Percentiles rank a stretch among this genome's conserved stretches.
Conservation (phyloP, 64 coral and sea anemone species). For the Pachyseris speciosa region DNA sequence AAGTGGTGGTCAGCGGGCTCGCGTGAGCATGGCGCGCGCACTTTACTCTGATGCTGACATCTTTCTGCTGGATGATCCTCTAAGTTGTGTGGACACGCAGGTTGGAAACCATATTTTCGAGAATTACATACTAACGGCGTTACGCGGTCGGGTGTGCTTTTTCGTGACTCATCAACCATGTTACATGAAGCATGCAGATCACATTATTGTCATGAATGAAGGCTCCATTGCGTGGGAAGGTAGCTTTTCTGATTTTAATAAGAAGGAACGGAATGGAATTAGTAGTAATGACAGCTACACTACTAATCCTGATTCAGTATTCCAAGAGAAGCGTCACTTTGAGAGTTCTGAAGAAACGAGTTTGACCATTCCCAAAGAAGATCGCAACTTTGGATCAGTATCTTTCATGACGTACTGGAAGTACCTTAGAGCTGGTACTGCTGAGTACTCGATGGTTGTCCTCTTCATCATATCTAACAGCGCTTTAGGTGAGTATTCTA, state of each 20-base stretch:
- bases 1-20: neutral
- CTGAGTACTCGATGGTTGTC: neutral
- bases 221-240: neutral
- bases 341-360: neutral
- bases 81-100: neutral
- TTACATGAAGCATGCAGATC: neutral
- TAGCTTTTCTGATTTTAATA: neutral
- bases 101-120: neutral
- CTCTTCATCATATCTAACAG: neutral
- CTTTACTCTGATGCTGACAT: neutral
- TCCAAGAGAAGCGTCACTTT: neutral
- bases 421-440: slow-evolving; percentile 1
- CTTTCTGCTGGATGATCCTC: neutral
- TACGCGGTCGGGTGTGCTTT: neutral
- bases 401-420: slow-evolving; percentile 37
- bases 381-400: slow-evolving; percentile 13
- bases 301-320: neutral
- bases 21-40: neutral
- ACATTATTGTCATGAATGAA: neutral
- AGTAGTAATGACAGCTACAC: neutral
- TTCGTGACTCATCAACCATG: neutral
- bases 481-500: slow-evolving; percentile 7
- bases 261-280: neutral
- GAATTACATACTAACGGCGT: neutral
- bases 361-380: neutral